Evolutionary conservation across 2,113 vertebrate genomes (phyloP).

Genomic region (Phyllostomus hastatus): DNA sequence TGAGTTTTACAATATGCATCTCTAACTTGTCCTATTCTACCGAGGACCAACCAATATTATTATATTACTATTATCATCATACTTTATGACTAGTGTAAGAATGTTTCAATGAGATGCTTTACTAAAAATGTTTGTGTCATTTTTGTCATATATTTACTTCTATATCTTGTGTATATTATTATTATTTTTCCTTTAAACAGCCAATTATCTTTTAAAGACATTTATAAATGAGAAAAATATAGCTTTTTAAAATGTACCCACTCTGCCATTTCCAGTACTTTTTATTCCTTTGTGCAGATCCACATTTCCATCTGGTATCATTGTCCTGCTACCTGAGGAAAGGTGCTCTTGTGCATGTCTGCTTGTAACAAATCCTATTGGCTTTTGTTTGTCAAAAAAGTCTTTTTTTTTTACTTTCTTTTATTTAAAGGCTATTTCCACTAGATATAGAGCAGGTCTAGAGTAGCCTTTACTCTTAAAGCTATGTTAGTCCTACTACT

Average conservation of each 20-base stretch:
- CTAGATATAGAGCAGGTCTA: neutral
- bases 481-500: neutral
- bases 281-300: neutral
- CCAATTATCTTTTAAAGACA: neutral
- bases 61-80: neutral
- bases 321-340: neutral
- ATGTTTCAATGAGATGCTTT: neutral
- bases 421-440: no score
- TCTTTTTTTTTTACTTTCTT: neutral
- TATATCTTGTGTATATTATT: neutral
- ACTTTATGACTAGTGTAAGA: neutral
- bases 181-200: neutral
- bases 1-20: neutral
- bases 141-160: neutral
- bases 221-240: neutral
- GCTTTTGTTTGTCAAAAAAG: neutral
- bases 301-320: neutral
- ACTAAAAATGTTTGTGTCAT: neutral
- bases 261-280: neutral
- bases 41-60: neutral
- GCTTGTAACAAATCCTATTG: neutral
- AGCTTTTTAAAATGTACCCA: neutral
- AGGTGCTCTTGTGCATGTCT: neutral
- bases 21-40: neutral
- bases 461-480: neutral